Conservation (phyloP, 2,888 invertebrate species). For the Andrena haemorrhoa region DNA sequence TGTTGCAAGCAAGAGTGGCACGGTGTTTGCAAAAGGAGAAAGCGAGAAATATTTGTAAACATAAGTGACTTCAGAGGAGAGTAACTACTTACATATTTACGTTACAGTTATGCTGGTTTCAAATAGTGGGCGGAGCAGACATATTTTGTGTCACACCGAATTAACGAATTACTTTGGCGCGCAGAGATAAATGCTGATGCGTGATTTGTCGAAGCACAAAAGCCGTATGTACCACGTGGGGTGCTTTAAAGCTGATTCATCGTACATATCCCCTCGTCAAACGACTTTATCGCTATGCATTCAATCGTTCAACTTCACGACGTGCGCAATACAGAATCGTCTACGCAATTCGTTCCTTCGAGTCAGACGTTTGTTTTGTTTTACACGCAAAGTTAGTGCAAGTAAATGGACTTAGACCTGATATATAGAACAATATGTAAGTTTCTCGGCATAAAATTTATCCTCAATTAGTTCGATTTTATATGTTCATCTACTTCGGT, state of each 20-base stretch:
- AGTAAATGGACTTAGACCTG: not conserved
- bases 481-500: no score
- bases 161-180: conserved; percentile 3
- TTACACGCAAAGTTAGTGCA: not conserved
- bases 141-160: not conserved
- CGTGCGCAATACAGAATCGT: not conserved
- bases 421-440: not conserved
- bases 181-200: not conserved
- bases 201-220: conserved; percentile 24
- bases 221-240: conserved; percentile 6
- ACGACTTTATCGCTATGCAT: not conserved
- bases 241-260: conserved; percentile 14
- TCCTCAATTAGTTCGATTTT: no score
- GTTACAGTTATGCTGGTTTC: not conserved
- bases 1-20: no score
- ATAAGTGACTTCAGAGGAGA: no score
- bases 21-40: no score
- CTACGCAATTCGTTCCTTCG: not conserved
- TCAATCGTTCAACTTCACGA: not conserved
- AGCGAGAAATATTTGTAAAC: no score
- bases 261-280: not conserved
- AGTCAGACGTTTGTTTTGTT: not conserved
- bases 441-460: not conserved
- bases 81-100: no score
- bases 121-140: not conserved